Percentiles rank a stretch among this genome's conserved stretches.
Evolutionary conservation across 1,140 invertebrate genomes (phyloP).

Genomic region (Harpegnathos saltator): DNA sequence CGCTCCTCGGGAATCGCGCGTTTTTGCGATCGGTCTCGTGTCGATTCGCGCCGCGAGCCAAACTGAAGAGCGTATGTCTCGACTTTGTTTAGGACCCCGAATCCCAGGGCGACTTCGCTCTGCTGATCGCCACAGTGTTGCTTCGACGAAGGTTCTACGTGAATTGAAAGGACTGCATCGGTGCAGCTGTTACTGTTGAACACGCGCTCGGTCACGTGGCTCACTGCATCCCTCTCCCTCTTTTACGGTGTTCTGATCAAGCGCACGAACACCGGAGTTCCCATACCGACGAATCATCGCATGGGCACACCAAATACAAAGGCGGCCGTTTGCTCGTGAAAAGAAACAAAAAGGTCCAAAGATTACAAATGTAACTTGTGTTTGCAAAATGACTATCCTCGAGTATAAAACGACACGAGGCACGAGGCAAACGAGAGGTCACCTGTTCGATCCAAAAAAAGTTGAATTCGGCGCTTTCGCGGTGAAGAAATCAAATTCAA

Average conservation of each 20-base stretch:
- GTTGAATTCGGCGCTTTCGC: no score
- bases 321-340: no score
- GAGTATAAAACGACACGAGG: no score
- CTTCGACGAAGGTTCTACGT: constrained; percentile 66
- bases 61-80: not conserved
- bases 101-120: no score
- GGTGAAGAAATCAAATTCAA: no score
- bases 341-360: no score
- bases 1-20: not conserved
- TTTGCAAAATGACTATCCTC: no score
- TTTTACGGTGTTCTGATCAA: not conserved
- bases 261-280: constrained; percentile 3
- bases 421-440: no score
- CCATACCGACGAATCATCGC: not conserved
- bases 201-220: constrained; percentile 74
- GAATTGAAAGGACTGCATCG: constrained; percentile 70
- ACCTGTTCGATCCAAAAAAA: no score
- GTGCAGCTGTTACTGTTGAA: constrained; percentile 71
- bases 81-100: not conserved
- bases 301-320: not conserved
- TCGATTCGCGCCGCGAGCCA: not conserved
- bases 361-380: no score
- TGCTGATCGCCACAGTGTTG: constrained; percentile 8
- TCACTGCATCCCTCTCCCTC: not conserved
- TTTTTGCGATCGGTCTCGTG: not conserved